Percentiles rank a stretch among this genome's conserved stretches.
phyloP scores from a whole-genome alignment of 2,113 vertebrate genomes.

The Sorex araneus region DNA sequence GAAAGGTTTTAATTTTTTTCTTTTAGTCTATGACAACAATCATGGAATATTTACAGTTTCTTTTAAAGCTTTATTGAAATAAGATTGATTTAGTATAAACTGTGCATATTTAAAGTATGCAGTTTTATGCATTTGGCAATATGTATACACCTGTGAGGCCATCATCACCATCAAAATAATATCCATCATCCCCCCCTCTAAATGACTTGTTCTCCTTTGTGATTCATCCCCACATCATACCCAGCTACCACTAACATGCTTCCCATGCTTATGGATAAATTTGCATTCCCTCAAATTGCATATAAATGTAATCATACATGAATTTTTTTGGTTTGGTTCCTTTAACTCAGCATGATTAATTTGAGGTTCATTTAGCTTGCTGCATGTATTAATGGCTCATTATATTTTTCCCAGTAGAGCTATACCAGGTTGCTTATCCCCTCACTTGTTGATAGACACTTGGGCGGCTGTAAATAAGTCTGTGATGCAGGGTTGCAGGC shows the following conservation, averaged over 20 bases:
- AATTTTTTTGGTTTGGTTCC: conserved; percentile 5
- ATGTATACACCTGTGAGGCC: neutral
- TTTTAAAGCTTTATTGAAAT: neutral
- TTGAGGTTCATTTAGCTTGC: neutral
- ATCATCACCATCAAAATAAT: neutral
- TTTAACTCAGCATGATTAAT: conserved; percentile 24
- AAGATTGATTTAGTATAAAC: neutral
- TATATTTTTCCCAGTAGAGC: neutral
- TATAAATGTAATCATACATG: neutral
- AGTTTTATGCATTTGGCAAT: conserved; percentile 20
- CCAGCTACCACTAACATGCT: neutral
- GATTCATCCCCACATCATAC: neutral
- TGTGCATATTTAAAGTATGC: conserved; percentile 14
- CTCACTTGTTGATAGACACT: neutral
- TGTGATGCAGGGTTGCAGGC: neutral
- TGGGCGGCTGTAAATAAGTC: neutral
- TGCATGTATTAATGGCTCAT: neutral
- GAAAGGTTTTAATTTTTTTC: neutral
- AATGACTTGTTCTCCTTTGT: neutral
- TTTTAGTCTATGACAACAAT: neutral
- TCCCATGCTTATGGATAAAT: neutral
- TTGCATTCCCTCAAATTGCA: conserved; percentile 38
- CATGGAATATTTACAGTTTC: neutral
- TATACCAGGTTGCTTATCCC: neutral
- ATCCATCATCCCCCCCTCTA: neutral